Conservation (phyloP, 2,797 vertebrate species). For the Pseudomugil gertrudae region DNA sequence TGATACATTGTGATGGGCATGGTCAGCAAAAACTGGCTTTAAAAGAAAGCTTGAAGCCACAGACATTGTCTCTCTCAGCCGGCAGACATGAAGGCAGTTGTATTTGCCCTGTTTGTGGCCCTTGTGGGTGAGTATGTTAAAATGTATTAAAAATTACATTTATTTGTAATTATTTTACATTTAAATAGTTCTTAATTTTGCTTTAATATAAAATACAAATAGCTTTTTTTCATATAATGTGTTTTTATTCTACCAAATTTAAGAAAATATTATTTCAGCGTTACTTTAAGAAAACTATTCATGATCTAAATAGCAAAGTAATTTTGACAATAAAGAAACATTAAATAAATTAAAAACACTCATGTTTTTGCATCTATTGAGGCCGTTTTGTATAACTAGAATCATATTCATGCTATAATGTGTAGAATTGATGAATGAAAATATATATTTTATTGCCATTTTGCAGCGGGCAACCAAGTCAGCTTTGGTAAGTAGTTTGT, state of each 20-base stretch:
- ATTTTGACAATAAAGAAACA: not conserved
- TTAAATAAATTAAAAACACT: not conserved
- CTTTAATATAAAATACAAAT: not conserved
- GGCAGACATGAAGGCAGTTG: conserved; percentile 73
- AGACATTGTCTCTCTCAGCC: conserved; percentile 29
- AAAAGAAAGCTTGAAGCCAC: conserved; percentile 47
- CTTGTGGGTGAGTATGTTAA: conserved; percentile 67
- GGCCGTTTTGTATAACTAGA: not conserved
- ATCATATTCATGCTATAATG: rapidly evolving
- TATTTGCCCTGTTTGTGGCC: conserved; percentile 73
- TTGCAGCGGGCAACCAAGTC: conserved; percentile 67
- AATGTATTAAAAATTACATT: not conserved
- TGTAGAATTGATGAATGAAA: conserved; percentile 1
- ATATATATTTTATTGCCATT: conserved; percentile 25
- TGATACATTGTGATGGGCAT: conserved; percentile 46
- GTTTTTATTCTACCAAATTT: not conserved
- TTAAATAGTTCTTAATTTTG: not conserved
- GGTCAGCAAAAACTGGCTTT: conserved; percentile 42
- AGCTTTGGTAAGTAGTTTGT: conserved; percentile 70
- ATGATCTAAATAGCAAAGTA: not conserved
- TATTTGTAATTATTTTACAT: not conserved
- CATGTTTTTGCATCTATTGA: not conserved
- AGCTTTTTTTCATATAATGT: not conserved
- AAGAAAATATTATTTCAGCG: not conserved
- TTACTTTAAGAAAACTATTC: too few relatives aligned